Conservation (phyloP, 2,888 invertebrate species). For the Aelia acuminata region DNA sequence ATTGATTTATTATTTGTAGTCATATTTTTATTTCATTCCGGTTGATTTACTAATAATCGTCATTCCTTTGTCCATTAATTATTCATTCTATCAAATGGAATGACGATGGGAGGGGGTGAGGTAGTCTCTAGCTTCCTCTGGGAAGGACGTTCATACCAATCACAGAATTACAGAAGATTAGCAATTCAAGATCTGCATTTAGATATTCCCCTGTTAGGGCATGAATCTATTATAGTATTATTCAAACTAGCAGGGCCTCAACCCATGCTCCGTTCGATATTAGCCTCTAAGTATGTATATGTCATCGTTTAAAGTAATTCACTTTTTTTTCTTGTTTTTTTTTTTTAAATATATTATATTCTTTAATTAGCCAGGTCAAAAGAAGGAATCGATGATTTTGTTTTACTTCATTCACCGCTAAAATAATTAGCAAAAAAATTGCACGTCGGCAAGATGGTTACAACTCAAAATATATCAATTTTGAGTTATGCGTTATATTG, state of each 20-base stretch:
- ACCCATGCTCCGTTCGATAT: background rate
- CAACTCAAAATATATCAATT: no score
- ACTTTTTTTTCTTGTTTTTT: no score
- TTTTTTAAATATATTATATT: no score
- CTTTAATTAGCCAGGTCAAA: no score
- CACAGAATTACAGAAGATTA: conserved; percentile 27
- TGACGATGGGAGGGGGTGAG: background rate
- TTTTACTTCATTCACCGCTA: no score
- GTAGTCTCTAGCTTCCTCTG: background rate
- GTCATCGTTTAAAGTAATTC: no score
- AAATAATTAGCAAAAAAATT: no score
- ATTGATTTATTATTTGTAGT: no score
- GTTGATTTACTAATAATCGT: background rate
- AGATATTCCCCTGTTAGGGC: conserved; percentile 37
- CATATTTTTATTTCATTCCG: no score
- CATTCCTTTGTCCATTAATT: background rate
- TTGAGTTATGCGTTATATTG: no score
- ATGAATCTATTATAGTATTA: conserved; percentile 33
- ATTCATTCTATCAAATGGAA: background rate
- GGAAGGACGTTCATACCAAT: conserved; percentile 2
- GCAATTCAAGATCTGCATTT: conserved; percentile 51
- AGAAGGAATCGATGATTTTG: no score
- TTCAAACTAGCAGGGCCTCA: background rate
- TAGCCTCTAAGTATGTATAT: background rate
- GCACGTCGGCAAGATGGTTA: no score